A percentile compares a stretch with the other conserved stretches of the same genome.
phyloP scores from a whole-genome alignment of 2,113 vertebrate species.

The Hippocampus comes region DNA sequence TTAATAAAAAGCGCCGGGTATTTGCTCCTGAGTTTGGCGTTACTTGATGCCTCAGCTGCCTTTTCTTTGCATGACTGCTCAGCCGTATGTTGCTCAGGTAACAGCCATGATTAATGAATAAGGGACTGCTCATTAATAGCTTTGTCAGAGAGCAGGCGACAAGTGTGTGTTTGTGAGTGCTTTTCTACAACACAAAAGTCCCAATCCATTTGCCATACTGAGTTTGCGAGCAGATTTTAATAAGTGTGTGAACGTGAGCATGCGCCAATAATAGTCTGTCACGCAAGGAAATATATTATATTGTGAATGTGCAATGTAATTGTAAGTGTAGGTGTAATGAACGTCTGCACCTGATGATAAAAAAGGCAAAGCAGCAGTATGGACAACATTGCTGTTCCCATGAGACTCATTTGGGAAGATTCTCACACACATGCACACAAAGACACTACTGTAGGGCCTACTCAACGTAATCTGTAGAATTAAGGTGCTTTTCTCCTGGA shows the following conservation, averaged over 20 bases:
- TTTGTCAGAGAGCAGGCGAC: constrained; percentile 36
- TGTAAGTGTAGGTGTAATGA: neutral
- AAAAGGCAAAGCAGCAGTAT: constrained; percentile 20
- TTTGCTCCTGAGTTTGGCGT: constrained; percentile 37
- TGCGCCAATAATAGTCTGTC: neutral
- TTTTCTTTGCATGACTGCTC: constrained; percentile 17
- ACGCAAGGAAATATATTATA: neutral
- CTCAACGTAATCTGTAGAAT: constrained; percentile 64
- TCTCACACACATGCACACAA: constrained; percentile 17
- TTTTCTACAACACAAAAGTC: constrained; percentile 27
- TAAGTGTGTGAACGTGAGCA: neutral
- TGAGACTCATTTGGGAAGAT: constrained; percentile 22
- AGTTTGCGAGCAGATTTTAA: neutral
- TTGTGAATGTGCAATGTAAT: too few species aligned
- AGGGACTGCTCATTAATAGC: constrained; percentile 42
- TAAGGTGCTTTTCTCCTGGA: constrained; percentile 63
- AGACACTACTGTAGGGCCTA: constrained; percentile 41
- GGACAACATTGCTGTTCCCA: constrained; percentile 43
- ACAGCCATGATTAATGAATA: constrained; percentile 57
- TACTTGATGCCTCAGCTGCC: constrained; percentile 38
- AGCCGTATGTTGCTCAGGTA: constrained; percentile 38
- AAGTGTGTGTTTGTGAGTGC: constrained; percentile 16
- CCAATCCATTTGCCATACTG: constrained; percentile 11
- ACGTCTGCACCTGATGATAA: neutral
- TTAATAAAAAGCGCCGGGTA: constrained; percentile 37